These are phyloP conservation scores for Poeciliopsis paucimaculata DNA, from an alignment of 2,797 vertebrate genomes.

Conservation along the genomic window DNA sequence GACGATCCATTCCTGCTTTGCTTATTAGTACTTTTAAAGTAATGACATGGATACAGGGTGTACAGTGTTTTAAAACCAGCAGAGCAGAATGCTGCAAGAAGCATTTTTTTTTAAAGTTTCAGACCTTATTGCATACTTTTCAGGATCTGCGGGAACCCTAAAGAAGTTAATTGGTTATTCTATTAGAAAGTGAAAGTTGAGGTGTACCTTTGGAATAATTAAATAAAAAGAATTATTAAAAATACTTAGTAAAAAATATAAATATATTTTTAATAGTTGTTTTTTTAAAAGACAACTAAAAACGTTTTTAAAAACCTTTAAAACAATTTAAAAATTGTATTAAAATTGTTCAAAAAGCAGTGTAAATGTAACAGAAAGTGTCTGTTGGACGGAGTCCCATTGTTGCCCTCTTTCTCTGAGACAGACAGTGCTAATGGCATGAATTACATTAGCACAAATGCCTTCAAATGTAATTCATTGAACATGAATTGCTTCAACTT, in stretches of 20 bases:
- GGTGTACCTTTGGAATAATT: no score
- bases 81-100: background rate
- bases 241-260: no score
- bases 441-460: background rate
- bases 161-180: no score
- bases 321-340: background rate
- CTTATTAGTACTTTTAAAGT: constrained; percentile 13
- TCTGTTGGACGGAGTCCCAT: background rate
- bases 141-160: no score
- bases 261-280: no score
- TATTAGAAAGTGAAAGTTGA: no score
- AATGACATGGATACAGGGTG: background rate
- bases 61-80: background rate
- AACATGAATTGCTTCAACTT: background rate
- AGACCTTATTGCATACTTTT: background rate
- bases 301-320: background rate
- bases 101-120: background rate
- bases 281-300: background rate
- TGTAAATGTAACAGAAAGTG: background rate
- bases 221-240: no score
- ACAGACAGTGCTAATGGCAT: background rate
- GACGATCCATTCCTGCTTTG: background rate
- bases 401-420: background rate
- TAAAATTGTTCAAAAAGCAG: background rate
- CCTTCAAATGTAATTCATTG: background rate